Evolutionary conservation across 2,797 vertebrate species (phyloP).

Genomic region (Pagetopsis macropterus): DNA sequence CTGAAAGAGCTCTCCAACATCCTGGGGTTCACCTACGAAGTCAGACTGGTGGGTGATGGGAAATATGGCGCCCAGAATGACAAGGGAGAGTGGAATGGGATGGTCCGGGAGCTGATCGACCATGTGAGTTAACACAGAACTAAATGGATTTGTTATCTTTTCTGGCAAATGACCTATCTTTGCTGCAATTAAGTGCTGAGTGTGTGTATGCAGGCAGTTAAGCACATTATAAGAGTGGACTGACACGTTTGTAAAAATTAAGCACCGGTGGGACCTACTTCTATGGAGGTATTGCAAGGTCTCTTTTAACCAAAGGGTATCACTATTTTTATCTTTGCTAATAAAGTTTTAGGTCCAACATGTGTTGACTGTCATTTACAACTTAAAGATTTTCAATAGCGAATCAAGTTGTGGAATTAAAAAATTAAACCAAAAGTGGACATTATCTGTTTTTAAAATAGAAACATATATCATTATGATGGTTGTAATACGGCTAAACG

Average conservation of each 20-base stretch:
- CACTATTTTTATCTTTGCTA: neutral
- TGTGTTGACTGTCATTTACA: too few relatives aligned
- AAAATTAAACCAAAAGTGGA: too few relatives aligned
- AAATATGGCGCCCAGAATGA: slow-evolving; percentile 98
- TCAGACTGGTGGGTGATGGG: slow-evolving; percentile 94
- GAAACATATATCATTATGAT: too few relatives aligned
- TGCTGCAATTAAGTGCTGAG: slow-evolving; percentile 19
- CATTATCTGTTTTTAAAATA: too few relatives aligned
- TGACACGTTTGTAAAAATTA: slow-evolving; percentile 16
- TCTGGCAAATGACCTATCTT: neutral
- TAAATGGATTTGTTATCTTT: too few relatives aligned
- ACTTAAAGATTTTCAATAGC: too few relatives aligned
- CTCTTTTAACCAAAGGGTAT: neutral
- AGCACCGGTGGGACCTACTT: neutral
- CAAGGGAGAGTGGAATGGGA: slow-evolving; percentile 98
- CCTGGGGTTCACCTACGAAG: slow-evolving; percentile 95
- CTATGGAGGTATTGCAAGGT: neutral
- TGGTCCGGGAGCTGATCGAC: slow-evolving; percentile 98
- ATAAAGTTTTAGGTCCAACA: slow-evolving; percentile 26
- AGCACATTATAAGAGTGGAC: slow-evolving; percentile 23
- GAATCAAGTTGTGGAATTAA: too few relatives aligned
- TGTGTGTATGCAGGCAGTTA: neutral
- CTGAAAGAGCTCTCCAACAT: slow-evolving; percentile 96
- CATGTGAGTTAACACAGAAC: slow-evolving; percentile 86
- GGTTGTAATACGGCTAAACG: too few relatives aligned